Conservation (phyloP, 2,888 invertebrate species). For the Drosophila helvetica region DNA sequence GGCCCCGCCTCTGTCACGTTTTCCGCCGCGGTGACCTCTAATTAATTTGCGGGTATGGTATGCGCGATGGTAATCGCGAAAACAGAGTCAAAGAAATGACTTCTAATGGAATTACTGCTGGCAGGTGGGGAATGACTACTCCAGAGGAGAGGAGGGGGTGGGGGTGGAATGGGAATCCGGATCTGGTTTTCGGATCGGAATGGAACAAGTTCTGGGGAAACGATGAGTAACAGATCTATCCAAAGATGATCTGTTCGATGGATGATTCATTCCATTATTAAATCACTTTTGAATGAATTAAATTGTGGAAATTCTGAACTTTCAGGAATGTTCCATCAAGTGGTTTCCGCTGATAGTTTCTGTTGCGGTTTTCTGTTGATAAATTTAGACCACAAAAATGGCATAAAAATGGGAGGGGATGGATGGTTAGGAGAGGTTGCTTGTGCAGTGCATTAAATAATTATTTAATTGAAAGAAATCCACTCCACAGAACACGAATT, state of each 20-base stretch:
- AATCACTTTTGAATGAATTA: background rate
- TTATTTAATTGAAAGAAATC: no score
- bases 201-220: background rate
- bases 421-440: background rate
- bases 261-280: background rate
- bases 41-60: slow-evolving; percentile 55
- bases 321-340: background rate
- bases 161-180: background rate
- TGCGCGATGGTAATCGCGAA: slow-evolving; percentile 47
- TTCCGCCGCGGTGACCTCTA: slow-evolving; percentile 55
- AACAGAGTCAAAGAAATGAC: slow-evolving; percentile 19
- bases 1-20: slow-evolving; percentile 32
- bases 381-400: background rate
- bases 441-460: background rate
- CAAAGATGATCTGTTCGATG: background rate
- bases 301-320: background rate
- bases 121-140: background rate
- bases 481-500: background rate
- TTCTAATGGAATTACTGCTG: slow-evolving; percentile 46
- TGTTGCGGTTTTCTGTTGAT: background rate
- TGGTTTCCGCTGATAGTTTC: background rate
- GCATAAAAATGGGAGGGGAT: background rate
- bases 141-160: background rate
- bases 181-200: background rate
- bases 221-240: background rate